A percentile compares a stretch with the other conserved stretches of the same genome.
Evolutionary conservation across 2,113 vertebrate species (phyloP).

Genomic region (Etheostoma spectabile): DNA sequence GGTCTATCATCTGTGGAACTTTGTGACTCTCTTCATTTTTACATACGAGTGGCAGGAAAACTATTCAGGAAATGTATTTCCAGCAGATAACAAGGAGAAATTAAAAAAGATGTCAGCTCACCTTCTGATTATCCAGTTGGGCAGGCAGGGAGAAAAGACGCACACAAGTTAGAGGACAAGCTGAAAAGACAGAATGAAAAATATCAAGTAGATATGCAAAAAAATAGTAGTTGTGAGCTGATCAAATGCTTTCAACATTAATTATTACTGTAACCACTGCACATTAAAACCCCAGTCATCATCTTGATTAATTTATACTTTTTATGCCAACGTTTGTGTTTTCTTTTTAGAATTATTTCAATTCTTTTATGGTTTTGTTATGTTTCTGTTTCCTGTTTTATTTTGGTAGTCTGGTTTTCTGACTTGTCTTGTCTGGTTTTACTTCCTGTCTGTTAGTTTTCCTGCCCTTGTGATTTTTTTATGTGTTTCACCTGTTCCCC

Average conservation of each 20-base stretch:
- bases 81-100: background rate
- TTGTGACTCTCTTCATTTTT: background rate
- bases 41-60: background rate
- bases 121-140: slow-evolving; percentile 79
- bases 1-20: background rate
- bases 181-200: slow-evolving; percentile 43
- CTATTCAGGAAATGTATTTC: background rate
- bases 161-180: slow-evolving; percentile 60
- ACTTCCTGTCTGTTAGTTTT: too few species aligned
- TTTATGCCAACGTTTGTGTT: background rate
- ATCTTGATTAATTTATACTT: background rate
- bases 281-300: background rate
- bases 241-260: too few species aligned
- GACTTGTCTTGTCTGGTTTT: too few species aligned
- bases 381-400: too few species aligned
- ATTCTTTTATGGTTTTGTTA: background rate
- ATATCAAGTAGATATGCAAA: background rate
- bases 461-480: too few species aligned
- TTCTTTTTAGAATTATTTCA: background rate
- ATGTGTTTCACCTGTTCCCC: too few species aligned
- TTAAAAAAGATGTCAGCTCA: slow-evolving; percentile 34
- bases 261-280: background rate
- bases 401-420: too few species aligned
- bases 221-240: too few species aligned
- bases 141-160: slow-evolving; percentile 55